phyloP scores from a whole-genome alignment of 2,113 vertebrate species.

The Danio rerio region GRCz12tu NC_133181.1:14677501-14678000 shows the following conservation, averaged over 20 bases:
- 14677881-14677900: constrained; percentile 26
- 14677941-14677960: background rate
- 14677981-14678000: too few species aligned
- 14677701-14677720: constrained; percentile 25
- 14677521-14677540: constrained; percentile 27
- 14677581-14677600: constrained; percentile 44
- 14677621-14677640: constrained; percentile 52
- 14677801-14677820: background rate
- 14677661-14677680: constrained; percentile 43
- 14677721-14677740: constrained; percentile 48
- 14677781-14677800: constrained; percentile 31
- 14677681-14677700: constrained; percentile 54
- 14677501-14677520: background rate
- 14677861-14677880: constrained; percentile 9
- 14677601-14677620: constrained; percentile 38
- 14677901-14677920: constrained; percentile 34
- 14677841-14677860: constrained; percentile 1
- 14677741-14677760: constrained; percentile 49
- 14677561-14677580: background rate
- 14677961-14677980: background rate
- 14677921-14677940: constrained; percentile 9
- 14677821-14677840: background rate
- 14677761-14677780: constrained; percentile 44
- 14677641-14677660: constrained; percentile 54
- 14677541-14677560: constrained; percentile 23